Percentiles rank a stretch among this genome's conserved stretches.
Conservation (phyloP, 2,888 invertebrate genomes). For the Euplagia quadripunctaria region DNA sequence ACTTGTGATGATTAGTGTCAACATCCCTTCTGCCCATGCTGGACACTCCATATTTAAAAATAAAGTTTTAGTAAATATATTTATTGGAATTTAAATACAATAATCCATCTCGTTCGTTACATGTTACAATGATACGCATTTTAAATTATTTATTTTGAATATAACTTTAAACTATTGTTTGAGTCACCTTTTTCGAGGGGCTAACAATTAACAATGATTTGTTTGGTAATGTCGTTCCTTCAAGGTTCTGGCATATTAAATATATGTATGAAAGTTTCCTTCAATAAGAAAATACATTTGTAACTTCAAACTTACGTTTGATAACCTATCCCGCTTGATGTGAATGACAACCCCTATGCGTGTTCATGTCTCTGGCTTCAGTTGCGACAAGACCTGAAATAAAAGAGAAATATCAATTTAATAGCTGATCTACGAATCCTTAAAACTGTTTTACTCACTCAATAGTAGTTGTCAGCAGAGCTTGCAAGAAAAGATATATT, state of each 20-base stretch:
- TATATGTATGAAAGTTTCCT: background rate
- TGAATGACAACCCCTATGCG: slow-evolving; percentile 71
- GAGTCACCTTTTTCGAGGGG: background rate
- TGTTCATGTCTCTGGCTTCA: slow-evolving; percentile 75
- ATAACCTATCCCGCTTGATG: slow-evolving; percentile 82
- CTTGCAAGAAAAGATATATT: background rate
- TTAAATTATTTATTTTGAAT: background rate
- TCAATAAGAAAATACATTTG: background rate
- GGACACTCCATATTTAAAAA: background rate
- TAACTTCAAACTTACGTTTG: slow-evolving; percentile 62
- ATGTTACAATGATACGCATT: background rate
- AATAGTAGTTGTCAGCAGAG: background rate
- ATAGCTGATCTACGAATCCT: background rate
- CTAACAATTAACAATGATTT: slow-evolving; percentile 1
- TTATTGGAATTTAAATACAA: background rate
- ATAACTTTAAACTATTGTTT: slow-evolving; percentile 4
- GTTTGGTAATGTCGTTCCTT: background rate
- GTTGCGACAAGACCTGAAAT: slow-evolving; percentile 67
- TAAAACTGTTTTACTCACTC: background rate
- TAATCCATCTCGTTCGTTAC: background rate
- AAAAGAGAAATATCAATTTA: slow-evolving; percentile 27
- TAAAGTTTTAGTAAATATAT: background rate
- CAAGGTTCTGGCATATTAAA: background rate
- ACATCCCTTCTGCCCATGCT: background rate
- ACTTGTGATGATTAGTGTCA: too few species aligned